Evolutionary conservation across 2,113 vertebrate genomes (phyloP).

Genomic region (Chascanopsetta lugubris): DNA sequence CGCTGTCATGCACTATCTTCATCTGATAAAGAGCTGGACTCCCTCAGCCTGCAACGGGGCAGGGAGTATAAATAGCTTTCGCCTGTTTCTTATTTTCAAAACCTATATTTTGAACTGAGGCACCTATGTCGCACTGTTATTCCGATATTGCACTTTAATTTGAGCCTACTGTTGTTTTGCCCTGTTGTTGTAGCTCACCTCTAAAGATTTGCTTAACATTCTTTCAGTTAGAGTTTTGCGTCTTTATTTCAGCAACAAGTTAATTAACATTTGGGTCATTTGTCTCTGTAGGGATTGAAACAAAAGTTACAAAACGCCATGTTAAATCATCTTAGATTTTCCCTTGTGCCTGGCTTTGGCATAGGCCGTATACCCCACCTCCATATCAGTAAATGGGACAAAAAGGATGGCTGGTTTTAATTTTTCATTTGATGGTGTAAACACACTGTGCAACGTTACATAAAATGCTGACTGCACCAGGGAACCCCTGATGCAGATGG

Average conservation of each 20-base stretch:
- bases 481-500: too few species aligned
- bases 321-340: not conserved
- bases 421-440: too few species aligned
- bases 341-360: not conserved
- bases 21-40: conserved; percentile 31
- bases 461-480: too few species aligned
- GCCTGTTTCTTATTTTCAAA: not conserved
- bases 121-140: too few species aligned
- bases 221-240: too few species aligned
- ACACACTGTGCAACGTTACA: too few species aligned
- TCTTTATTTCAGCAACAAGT: not conserved
- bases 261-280: not conserved
- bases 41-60: not conserved
- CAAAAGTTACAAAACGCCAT: not conserved
- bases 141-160: conserved; percentile 19
- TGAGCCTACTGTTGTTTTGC: not conserved
- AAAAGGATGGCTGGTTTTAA: not conserved
- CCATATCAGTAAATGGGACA: not conserved
- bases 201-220: not conserved
- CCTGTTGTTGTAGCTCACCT: not conserved
- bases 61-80: conserved; percentile 6
- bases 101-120: conserved; percentile 8
- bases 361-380: too few species aligned
- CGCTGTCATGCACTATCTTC: conserved; percentile 25
- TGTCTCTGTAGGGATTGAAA: too few species aligned